Conservation (phyloP, 2,113 vertebrate species). For the Amphiprion percula region DNA sequence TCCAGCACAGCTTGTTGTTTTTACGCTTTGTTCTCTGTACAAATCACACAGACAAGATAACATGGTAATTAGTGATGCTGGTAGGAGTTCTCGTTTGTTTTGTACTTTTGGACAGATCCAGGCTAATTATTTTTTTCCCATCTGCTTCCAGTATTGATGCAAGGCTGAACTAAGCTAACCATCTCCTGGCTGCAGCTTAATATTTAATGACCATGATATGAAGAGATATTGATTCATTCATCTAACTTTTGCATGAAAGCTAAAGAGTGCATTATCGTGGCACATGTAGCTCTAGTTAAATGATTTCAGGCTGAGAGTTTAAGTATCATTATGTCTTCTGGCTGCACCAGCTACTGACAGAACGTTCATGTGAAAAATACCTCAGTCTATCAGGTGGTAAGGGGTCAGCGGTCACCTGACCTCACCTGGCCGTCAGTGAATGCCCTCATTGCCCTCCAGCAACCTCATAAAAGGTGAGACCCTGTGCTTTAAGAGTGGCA, state of each 20-base stretch:
- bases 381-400: background rate
- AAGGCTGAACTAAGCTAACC: conserved; percentile 4
- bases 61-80: background rate
- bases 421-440: background rate
- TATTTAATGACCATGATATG: background rate
- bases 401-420: background rate
- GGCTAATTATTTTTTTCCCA: background rate
- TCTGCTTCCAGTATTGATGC: conserved; percentile 2
- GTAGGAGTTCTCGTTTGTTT: background rate
- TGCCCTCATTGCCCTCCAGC: background rate
- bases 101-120: background rate
- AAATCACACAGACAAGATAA: background rate
- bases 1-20: background rate
- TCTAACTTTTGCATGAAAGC: background rate
- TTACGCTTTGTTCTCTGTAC: background rate
- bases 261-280: background rate
- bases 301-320: background rate
- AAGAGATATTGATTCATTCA: background rate
- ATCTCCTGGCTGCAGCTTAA: background rate
- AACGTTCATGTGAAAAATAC: background rate
- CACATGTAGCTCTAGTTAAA: background rate
- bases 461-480: background rate
- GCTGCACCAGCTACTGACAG: background rate
- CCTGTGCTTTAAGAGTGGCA: background rate
- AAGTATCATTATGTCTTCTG: background rate